Evolutionary conservation across 2,797 vertebrate genomes (phyloP), one percentile per base, ranked within the genome.

Genomic region (Sebastes elongatus): DNA sequence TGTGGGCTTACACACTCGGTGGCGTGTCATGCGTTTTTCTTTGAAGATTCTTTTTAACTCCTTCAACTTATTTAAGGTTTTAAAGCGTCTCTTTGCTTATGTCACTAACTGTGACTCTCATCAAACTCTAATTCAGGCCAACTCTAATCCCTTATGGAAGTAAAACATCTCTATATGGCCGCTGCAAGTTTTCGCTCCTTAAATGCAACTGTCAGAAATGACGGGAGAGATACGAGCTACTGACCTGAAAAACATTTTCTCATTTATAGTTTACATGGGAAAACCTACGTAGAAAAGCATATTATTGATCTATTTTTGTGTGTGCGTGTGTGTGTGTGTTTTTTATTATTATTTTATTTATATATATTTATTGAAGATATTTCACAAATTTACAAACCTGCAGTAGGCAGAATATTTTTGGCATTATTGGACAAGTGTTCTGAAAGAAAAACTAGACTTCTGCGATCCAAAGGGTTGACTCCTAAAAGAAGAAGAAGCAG

Each of bases 11-110:
- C 18, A 82, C 57, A 63, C 63, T 83, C 25, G 23, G 27, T 72
- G 71, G 69, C 55, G n/a, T 80, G 60, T 89, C 80, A 56, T 28
- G 53, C n/a, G 14, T 62, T 82, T 84, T 72, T 69, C 86, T 92
- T 89, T 86, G 86, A 91, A 88, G 87, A 82, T 52, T 87, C 86
- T 64, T 53, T 53, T 76, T 23, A 68, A 77, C 52, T 85, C 38
- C 46, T 81, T 70, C 32, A 61, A 71, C 67, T 81, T 57, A 62
- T 84, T 82, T 60, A 72, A 76, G 67, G 78, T 72, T 88, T 83
- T 63, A 46, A 76, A 82, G 64, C 3, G 3, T 80, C 53, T 70
- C 56, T 74, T 73, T 74, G 64, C 68, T 69, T 16, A 20, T 76
- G 74, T 83, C 62, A 59, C 55, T 30, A 74, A 42, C 59, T 27